Evolutionary conservation across 64 coral and sea anemone species (phyloP), one percentile per base, ranked within the genome.

Genomic region (Stichodactyla mertensii): DNA sequence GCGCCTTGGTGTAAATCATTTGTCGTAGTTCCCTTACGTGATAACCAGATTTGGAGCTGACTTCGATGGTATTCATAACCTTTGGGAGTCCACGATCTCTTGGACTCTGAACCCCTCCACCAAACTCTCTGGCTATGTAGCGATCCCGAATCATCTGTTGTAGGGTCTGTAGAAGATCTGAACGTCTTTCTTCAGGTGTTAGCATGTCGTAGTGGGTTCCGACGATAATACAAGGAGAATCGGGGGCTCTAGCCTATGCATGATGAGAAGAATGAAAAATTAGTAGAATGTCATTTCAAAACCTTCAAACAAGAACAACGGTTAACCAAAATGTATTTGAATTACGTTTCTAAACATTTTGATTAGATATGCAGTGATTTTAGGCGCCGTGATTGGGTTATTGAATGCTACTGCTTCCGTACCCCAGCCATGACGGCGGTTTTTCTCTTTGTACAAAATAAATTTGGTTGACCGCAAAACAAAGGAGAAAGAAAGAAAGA

Each of bases 1-100:
- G 91, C 4, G 97, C 90, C 45, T 89, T 91, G 57, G 77, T 99
- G 86, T 99, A 99, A 59, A 99, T 99, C 85, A 92, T 92, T n/a
- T 99, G 92, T 0, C 97, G 78, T 61, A 99, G 80, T 79, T 95
- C 85, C 55, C 88, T 84, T 16, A 99, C 87, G 79, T 99, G 86
- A 87, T 99, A 85, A 4, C 88, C 88, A 90, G 80, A 95, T 77
- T 89, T 99, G 55, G 92, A 88, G 64, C 97, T 99, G 85, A 99
- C 93, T 52, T 99, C 97, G 36, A 99, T 95, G 77, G 86, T 89
- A 61, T 81, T 87, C 89, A 95, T 89, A 20, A 99, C 93, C 61
- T 92, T 94, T 2, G 97, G 97, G 52, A 99, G 87, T 5, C 97
- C 97, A 53, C 88, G 93, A 71, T 99, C 97, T 23, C 97, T 87